Evolutionary conservation across 2,113 vertebrate species (phyloP), one percentile per base, ranked within the genome.

Genomic region (Cebus imitator): DNA sequence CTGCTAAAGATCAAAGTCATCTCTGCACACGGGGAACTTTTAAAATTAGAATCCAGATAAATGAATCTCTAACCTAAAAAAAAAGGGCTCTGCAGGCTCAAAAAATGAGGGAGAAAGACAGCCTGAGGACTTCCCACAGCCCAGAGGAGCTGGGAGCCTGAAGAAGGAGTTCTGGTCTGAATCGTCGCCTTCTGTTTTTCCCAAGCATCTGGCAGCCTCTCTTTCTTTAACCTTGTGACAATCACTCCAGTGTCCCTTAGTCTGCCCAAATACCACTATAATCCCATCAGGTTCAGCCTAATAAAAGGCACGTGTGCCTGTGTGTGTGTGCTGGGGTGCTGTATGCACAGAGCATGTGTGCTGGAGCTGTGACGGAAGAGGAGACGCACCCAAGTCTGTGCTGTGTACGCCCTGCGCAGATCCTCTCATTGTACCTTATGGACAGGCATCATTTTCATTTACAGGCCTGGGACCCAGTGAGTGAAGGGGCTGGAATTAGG

Each of bases 31-130:
- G 92, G 83, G 73, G 52, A 52, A 61, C 85, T 96, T 98, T 92
- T 98, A 97, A 96, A 98, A 98, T 97, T 83, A 97, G 97, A 97
- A 96, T 52, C 87, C 45, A 7, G 6, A 70, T 83, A 94, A 81
- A 72, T 86, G 68, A 87, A 37, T 68, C 93, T 92, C 75, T 75
- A 80, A 81, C 55, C 88, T 80, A 82, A 27, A 25, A 32, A n/a
- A 8, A 25, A 50, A 37, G 57, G 20, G 10, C 58, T 43, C 75
- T 73, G 75, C 30, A 12, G 58, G 52, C 81, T 70, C 43, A 64
- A 64, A 64, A 32, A 68, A 72, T 3, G 64, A 70, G n/a, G 25
- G 57, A 80, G 13, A 18, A 89, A 93, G 83, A 75, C 70, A 82
- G 52, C 48, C 73, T 13, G 76, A 91, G 91, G 96, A 91, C 48